Base-by-base conservation (phyloP, 2,888 invertebrate genomes). In the Seira sanloemensis region DNA sequence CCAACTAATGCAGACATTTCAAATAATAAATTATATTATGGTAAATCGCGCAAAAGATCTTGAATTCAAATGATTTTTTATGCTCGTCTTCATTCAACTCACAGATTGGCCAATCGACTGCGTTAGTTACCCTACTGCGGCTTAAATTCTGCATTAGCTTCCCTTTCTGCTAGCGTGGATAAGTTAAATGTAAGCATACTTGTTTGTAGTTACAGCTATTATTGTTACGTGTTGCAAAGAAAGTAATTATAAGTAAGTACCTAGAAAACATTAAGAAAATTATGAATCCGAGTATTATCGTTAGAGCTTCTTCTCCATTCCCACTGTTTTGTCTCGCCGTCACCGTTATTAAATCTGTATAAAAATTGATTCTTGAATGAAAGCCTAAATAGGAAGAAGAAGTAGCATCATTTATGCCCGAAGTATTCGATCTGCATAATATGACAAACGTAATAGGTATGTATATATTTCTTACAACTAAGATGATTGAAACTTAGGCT, bases 321-420 rank as follows among this genome's bases (percentile, higher is more conserved):
- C 58, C 58, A 18, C 58, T 58, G n/a, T 58, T n/a, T 58, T 58
- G 58, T 18, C 58, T 58, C n/a, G 58, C 58, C 9, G 12, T 37
- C 12, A 37, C 37, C n/a, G n/a, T 58, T 12, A 12, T 58, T 58
- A 58, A 58, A 9, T 68, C 18, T 16, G 26, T 25, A 68, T 26
- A 68, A 68, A 9, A 27, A 19, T 75, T 65, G 62, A 46, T 78
- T 46, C 25, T 58, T 58, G 78, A 72, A 72, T 78, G 78, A 69
- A 77, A 68, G 77, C 68, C 66, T 68, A 77, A 26, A 21, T 19
- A 69, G 69, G 77, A 77, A 68, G 77, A 65, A 77, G 67, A 65
- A 77, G 67, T 24, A 77, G 76, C 54, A 24, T 67, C 46, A 46
- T 21, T 68, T 68, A 24, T 26, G 68, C 25, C 25, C 68, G 26